Conservation (phyloP, 2,797 vertebrate species). For the Lutjanus campechanus region DNA sequence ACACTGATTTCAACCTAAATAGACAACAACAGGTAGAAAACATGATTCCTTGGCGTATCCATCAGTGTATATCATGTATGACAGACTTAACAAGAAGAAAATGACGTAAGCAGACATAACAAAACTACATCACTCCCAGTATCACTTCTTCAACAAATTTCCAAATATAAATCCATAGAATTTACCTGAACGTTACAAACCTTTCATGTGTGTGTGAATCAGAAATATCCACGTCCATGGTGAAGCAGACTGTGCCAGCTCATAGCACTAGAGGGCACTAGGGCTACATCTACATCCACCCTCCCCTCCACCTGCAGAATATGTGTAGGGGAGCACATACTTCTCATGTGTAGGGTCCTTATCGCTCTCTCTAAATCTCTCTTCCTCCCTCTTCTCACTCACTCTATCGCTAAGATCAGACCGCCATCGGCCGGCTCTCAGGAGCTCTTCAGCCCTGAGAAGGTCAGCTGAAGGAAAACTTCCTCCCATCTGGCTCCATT, state of each 20-base stretch:
- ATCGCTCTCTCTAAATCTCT: conserved; percentile 74
- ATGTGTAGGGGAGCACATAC: conserved; percentile 63
- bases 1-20: not conserved
- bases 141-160: conserved; percentile 6
- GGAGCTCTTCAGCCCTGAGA: conserved; percentile 74
- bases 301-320: conserved; percentile 43
- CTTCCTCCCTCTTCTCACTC: conserved; percentile 65
- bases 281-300: conserved; percentile 68
- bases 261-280: conserved; percentile 88
- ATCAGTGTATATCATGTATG: too few species aligned
- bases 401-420: conserved; percentile 73
- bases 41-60: too few species aligned
- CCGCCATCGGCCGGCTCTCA: conserved; percentile 62
- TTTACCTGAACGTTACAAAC: not conserved
- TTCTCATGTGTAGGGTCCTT: conserved; percentile 75
- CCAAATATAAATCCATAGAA: not conserved
- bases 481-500: conserved; percentile 70
- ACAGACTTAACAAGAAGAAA: too few species aligned
- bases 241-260: conserved; percentile 31
- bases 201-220: conserved; percentile 21
- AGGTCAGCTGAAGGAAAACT: conserved; percentile 82
- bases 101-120: too few species aligned
- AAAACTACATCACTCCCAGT: not conserved
- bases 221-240: not conserved
- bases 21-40: too few species aligned